Conservation (phyloP, 2,113 vertebrate species). For the Carassius gibelio region DNA sequence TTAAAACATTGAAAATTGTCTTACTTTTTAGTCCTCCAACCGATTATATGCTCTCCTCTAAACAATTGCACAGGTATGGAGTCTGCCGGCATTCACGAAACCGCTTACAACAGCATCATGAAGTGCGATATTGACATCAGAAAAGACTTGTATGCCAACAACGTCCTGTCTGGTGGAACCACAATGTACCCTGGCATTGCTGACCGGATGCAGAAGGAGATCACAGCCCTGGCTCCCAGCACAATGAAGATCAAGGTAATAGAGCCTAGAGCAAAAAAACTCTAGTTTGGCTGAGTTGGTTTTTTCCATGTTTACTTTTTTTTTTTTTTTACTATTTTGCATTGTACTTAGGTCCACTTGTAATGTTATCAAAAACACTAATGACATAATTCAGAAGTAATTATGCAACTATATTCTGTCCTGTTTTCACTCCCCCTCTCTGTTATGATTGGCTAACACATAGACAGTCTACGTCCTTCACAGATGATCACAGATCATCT, state of each 20-base stretch:
- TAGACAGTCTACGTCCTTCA: too few relatives aligned
- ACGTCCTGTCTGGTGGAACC: slow-evolving; percentile 93
- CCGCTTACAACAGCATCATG: slow-evolving; percentile 98
- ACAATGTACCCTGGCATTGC: slow-evolving; percentile 98
- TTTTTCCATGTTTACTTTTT: neutral
- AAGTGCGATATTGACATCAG: slow-evolving; percentile 96
- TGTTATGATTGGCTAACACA: too few relatives aligned
- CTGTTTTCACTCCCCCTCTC: too few relatives aligned
- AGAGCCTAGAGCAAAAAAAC: neutral
- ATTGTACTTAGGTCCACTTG: too few relatives aligned
- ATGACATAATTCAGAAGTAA: too few relatives aligned
- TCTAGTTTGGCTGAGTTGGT: neutral
- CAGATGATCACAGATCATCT: too few relatives aligned
- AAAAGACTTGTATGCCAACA: slow-evolving; percentile 96
- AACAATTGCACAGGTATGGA: slow-evolving; percentile 83
- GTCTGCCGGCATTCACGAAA: slow-evolving; percentile 94
- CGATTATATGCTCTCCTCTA: neutral
- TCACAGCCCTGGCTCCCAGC: slow-evolving; percentile 95
- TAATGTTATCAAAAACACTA: too few relatives aligned
- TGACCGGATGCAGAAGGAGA: slow-evolving; percentile 98
- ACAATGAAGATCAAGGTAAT: slow-evolving; percentile 98
- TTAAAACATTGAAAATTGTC: too few relatives aligned
- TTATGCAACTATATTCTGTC: too few relatives aligned
- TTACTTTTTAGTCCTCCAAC: neutral
- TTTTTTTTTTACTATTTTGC: too few relatives aligned